Percentiles rank a stretch among this genome's conserved stretches.
phyloP scores from a whole-genome alignment of 2,113 vertebrate species.

The Sterrhoptilus dennistouni region DNA sequence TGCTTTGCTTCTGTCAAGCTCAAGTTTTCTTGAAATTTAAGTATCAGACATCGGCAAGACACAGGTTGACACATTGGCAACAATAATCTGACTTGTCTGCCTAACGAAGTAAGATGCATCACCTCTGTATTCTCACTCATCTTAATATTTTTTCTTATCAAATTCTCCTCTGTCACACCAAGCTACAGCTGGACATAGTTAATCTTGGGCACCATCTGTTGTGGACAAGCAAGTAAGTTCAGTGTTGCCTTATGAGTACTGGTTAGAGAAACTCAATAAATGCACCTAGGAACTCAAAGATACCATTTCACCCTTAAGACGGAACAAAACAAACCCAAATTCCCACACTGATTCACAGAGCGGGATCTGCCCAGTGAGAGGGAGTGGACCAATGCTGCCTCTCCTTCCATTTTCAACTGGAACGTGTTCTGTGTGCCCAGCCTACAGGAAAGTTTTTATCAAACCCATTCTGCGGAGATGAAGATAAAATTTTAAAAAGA shows the following conservation, averaged over 20 bases:
- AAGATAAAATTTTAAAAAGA: constrained; percentile 34
- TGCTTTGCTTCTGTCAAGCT: background rate
- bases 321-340: background rate
- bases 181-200: background rate
- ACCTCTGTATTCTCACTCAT: background rate
- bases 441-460: constrained; percentile 34
- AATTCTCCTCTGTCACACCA: background rate
- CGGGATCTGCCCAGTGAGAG: rapidly evolving
- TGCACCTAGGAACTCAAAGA: background rate
- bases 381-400: background rate
- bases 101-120: background rate
- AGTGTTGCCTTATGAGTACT: background rate
- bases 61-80: background rate
- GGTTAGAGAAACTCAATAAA: background rate
- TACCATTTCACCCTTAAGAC: background rate
- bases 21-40: background rate
- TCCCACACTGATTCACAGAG: background rate
- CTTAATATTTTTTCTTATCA: background rate
- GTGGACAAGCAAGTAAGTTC: background rate
- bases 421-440: background rate
- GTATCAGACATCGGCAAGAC: background rate
- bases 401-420: background rate
- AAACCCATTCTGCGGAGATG: background rate
- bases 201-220: background rate
- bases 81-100: background rate